These are phyloP conservation scores for Protobothrops flavoviridis DNA, from an alignment of 2,113 vertebrate genomes.

Conservation along the genomic window DNA sequence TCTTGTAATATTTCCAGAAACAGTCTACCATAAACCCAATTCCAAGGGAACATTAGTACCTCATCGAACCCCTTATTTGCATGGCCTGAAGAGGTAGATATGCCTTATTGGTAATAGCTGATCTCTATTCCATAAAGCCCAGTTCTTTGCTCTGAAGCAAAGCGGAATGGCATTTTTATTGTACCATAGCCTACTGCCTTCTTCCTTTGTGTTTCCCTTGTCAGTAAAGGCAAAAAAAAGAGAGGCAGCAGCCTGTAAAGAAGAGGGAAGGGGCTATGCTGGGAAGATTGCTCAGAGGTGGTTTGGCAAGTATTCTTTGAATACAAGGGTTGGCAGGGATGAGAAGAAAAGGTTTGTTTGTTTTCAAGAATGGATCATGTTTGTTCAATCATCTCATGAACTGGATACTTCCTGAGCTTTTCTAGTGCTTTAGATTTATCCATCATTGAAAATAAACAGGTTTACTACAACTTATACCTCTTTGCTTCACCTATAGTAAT, in stretches of 20 bases:
- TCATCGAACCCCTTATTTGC: background rate
- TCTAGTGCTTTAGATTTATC: slow-evolving; percentile 12
- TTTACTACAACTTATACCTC: slow-evolving; percentile 51
- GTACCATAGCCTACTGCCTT: background rate
- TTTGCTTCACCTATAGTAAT: slow-evolving; percentile 57
- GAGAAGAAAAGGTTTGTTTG: slow-evolving; percentile 29
- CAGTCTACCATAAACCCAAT: background rate
- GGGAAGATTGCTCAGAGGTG: background rate
- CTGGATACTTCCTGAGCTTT: slow-evolving; percentile 33
- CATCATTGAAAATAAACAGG: slow-evolving; percentile 40
- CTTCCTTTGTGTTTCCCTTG: background rate
- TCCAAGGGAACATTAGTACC: background rate
- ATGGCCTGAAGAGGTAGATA: background rate
- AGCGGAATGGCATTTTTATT: background rate
- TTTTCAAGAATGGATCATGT: slow-evolving; percentile 46
- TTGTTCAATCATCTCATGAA: slow-evolving; percentile 36
- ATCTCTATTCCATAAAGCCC: background rate
- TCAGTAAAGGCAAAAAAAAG: background rate
- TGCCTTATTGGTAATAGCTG: background rate
- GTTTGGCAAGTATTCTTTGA: background rate
- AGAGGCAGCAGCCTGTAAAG: background rate
- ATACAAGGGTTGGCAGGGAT: background rate
- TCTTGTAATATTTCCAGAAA: background rate
- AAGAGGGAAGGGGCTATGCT: too few species aligned
- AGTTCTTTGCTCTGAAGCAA: background rate